These are phyloP conservation scores for Pinna nobilis DNA, from an alignment of 1,140 invertebrate genomes.

Conservation along the genomic window DNA sequence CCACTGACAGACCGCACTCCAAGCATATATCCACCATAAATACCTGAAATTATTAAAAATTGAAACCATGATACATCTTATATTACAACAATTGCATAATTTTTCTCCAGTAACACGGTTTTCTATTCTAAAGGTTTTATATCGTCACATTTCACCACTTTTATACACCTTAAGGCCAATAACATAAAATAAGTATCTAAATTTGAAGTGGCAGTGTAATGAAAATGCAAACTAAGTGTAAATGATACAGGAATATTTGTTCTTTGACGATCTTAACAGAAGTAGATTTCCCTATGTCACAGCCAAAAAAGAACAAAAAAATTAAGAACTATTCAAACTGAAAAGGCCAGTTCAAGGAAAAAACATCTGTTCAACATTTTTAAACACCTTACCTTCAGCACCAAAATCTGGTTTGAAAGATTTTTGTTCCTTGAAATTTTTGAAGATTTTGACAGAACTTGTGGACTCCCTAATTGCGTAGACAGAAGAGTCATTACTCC, in stretches of 20 bases:
- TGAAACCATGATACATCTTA: not conserved
- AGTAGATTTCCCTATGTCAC: too few species aligned
- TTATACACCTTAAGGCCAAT: too few species aligned
- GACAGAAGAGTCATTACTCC: slow-evolving; percentile 97
- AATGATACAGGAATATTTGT: too few species aligned
- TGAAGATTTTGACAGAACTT: slow-evolving; percentile 94
- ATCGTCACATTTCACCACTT: not conserved
- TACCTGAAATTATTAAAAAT: slow-evolving; percentile 79
- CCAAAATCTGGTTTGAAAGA: slow-evolving; percentile 97
- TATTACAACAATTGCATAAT: not conserved
- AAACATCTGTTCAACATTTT: not conserved
- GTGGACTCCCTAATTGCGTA: slow-evolving; percentile 93
- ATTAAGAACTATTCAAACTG: too few species aligned
- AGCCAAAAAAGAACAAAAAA: too few species aligned
- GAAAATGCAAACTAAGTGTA: too few species aligned
- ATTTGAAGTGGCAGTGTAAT: too few species aligned
- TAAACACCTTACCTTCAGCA: slow-evolving; percentile 81
- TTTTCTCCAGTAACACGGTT: not conserved
- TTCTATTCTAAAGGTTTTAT: not conserved
- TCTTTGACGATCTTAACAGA: too few species aligned
- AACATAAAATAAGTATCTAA: too few species aligned
- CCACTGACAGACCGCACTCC: slow-evolving; percentile 96
- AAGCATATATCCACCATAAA: slow-evolving; percentile 96
- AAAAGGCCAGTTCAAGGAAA: not conserved
- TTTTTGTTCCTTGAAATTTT: slow-evolving; percentile 98